These are phyloP conservation scores for Herminia tarsipennalis DNA, from an alignment of 2,888 invertebrate genomes.

Conservation along the genomic window DNA sequence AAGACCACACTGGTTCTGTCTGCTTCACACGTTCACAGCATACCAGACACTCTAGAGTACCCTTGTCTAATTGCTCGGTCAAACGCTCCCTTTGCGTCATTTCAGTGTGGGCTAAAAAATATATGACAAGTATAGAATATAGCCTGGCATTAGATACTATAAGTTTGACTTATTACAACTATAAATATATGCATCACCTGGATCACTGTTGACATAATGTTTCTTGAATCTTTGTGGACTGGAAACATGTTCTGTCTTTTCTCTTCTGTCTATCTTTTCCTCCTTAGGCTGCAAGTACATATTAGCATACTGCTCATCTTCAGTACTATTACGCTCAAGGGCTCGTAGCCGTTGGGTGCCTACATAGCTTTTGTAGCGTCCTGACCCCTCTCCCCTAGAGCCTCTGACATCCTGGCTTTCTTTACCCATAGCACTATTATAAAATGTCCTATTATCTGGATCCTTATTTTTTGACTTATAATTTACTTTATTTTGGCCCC, in stretches of 20 bases:
- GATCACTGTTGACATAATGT: slow-evolving; percentile 51
- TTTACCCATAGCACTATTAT: slow-evolving; percentile 72
- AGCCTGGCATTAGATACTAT: too few species aligned
- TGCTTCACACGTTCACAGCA: slow-evolving; percentile 95
- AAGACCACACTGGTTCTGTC: slow-evolving; percentile 95
- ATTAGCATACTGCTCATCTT: slow-evolving; percentile 78
- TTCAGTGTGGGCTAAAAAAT: slow-evolving; percentile 69
- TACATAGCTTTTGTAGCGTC: slow-evolving; percentile 61
- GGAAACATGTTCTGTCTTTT: slow-evolving; percentile 49
- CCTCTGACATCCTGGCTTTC: slow-evolving; percentile 68
- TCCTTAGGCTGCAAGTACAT: slow-evolving; percentile 63
- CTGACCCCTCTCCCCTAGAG: slow-evolving; percentile 62
- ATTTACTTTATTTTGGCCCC: slow-evolving; percentile 62
- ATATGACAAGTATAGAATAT: not conserved
- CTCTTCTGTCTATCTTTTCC: slow-evolving; percentile 47
- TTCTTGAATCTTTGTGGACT: slow-evolving; percentile 63
- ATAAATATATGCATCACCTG: slow-evolving; percentile 36
- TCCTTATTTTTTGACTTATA: slow-evolving; percentile 69
- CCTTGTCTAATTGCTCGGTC: slow-evolving; percentile 92
- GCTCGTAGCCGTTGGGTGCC: slow-evolving; percentile 69
- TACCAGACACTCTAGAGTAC: slow-evolving; percentile 96
- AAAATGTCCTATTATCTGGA: slow-evolving; percentile 69
- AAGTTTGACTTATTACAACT: too few species aligned
- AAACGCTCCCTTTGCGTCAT: slow-evolving; percentile 94
- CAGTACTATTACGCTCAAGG: slow-evolving; percentile 59